phyloP scores from a whole-genome alignment of 2,888 invertebrate genomes.

The Temnothorax unifasciatus region DNA sequence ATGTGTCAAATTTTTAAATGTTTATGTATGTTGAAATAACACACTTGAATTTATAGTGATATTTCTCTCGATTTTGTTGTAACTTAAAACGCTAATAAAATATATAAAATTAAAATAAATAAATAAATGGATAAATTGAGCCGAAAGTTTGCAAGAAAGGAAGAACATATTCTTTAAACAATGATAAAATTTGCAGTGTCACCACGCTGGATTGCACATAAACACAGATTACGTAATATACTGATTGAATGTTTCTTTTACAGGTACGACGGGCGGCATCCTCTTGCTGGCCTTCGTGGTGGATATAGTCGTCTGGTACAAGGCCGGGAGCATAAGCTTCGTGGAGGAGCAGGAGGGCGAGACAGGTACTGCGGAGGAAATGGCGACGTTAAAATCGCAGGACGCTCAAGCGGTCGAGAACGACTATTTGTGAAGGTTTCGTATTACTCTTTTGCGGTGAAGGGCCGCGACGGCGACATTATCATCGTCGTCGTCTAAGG shows the following conservation, averaged over 20 bases:
- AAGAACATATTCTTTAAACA: background rate
- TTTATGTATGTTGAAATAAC: no score
- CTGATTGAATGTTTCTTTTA: background rate
- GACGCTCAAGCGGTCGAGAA: constrained; percentile 82
- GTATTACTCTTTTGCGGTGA: constrained; percentile 57
- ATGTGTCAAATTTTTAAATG: no score
- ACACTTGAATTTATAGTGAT: no score
- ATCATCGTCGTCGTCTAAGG: constrained; percentile 38
- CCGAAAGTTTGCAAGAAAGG: background rate
- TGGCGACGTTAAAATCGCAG: constrained; percentile 83
- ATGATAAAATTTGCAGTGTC: background rate
- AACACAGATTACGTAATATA: constrained; percentile 22
- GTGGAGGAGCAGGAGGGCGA: constrained; percentile 88
- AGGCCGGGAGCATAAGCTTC: constrained; percentile 93
- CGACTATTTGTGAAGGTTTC: constrained; percentile 81
- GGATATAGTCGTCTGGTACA: constrained; percentile 96
- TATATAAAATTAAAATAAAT: background rate
- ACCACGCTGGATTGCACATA: no score
- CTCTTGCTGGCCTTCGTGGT: constrained; percentile 95
- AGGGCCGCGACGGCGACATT: constrained; percentile 29
- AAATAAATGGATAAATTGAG: background rate
- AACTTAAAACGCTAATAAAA: background rate
- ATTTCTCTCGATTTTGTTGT: background rate
- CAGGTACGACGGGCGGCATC: constrained; percentile 94
- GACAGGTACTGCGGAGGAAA: constrained; percentile 85